These are phyloP conservation scores for Drosophila picticornis DNA, from an alignment of 2,888 invertebrate species.

Conservation along the genomic window DNA sequence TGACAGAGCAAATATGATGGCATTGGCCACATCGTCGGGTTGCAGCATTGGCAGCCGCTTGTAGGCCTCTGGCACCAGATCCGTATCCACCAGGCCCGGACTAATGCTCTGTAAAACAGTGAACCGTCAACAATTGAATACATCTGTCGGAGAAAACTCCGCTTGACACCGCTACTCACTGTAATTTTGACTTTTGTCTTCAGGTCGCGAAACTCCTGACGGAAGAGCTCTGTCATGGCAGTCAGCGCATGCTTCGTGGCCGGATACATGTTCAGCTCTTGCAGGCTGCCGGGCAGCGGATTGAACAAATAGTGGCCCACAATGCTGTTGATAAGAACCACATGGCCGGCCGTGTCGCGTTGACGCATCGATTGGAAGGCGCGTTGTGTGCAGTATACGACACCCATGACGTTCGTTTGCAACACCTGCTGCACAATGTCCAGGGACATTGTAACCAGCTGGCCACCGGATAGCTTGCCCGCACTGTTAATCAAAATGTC, in stretches of 20 bases:
- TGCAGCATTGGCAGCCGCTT: slow-evolving; percentile 62
- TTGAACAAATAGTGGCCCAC: slow-evolving; percentile 78
- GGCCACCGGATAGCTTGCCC: slow-evolving; percentile 82
- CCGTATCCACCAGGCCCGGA: slow-evolving; percentile 86
- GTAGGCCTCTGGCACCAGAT: slow-evolving; percentile 76
- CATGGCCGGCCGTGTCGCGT: slow-evolving; percentile 83
- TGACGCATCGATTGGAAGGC: slow-evolving; percentile 85
- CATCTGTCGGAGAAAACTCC: too few relatives aligned
- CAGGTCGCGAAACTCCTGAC: slow-evolving; percentile 81
- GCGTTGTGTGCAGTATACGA: slow-evolving; percentile 85
- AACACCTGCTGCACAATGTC: slow-evolving; percentile 78
- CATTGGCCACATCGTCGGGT: slow-evolving; percentile 75
- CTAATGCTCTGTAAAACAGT: slow-evolving; percentile 82
- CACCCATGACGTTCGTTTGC: slow-evolving; percentile 85
- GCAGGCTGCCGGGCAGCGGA: slow-evolving; percentile 68
- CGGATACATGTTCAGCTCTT: slow-evolving; percentile 81
- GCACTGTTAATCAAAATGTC: slow-evolving; percentile 88
- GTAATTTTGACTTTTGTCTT: slow-evolving; percentile 78
- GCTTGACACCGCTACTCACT: slow-evolving; percentile 57
- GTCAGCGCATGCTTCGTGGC: slow-evolving; percentile 81
- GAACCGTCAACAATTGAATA: not conserved
- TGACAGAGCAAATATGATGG: slow-evolving; percentile 70
- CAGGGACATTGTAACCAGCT: slow-evolving; percentile 61
- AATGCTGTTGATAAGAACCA: slow-evolving; percentile 85
- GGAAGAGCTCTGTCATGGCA: slow-evolving; percentile 79